Conservation (phyloP, 1,140 invertebrate genomes). For the Drosophila seguyi region DNA sequence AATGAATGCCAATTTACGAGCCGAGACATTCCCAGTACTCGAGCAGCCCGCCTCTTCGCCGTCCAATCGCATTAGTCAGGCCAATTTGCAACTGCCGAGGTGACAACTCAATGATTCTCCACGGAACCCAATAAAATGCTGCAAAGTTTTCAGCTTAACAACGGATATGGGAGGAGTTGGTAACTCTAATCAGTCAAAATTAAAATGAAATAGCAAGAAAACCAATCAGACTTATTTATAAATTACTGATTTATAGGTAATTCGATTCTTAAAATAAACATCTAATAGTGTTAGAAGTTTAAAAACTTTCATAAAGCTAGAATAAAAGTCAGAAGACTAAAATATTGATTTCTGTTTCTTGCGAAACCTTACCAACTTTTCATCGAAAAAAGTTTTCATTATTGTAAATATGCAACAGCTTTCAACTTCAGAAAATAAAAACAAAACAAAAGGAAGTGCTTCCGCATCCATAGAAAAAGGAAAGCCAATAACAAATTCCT, state of each 20-base stretch:
- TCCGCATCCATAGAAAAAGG: constrained; percentile 4
- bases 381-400: constrained; percentile 52
- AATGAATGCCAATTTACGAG: constrained; percentile 81
- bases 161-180: not conserved
- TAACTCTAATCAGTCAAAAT: not conserved
- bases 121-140: constrained; percentile 20
- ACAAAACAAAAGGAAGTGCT: constrained; percentile 23
- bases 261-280: not conserved
- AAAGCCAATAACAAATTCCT: constrained; percentile 63
- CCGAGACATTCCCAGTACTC: constrained; percentile 29
- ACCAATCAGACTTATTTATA: not conserved
- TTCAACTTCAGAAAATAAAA: constrained; percentile 1
- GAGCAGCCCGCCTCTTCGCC: constrained; percentile 5
- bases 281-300: no score
- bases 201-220: not conserved
- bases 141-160: not conserved
- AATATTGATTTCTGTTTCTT: constrained; percentile 7
- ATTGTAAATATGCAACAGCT: constrained; percentile 62
- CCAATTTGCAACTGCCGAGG: constrained; percentile 69
- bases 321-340: not conserved
- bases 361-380: not conserved
- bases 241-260: not conserved
- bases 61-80: constrained; percentile 58
- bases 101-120: constrained; percentile 68
- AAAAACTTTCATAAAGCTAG: not conserved